Conservation (phyloP, 2,113 vertebrate genomes). For the Cariama cristata region DNA sequence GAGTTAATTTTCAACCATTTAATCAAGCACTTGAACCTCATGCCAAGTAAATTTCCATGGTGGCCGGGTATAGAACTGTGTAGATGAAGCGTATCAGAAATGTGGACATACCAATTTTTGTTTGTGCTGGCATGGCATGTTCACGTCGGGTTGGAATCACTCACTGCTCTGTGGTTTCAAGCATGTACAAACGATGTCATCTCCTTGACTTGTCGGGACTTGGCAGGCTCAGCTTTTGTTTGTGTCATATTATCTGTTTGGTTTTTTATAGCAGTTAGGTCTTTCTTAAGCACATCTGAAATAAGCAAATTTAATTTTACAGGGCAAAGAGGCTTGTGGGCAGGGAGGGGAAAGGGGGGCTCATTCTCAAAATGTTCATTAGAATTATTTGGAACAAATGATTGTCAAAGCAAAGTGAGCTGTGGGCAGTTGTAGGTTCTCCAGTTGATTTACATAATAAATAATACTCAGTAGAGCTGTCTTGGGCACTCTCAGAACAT, state of each 20-base stretch:
- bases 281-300: background rate
- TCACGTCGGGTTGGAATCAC: background rate
- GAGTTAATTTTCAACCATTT: background rate
- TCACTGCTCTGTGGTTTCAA: background rate
- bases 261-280: background rate
- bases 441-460: background rate
- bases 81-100: background rate
- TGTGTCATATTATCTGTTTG: background rate
- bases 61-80: background rate
- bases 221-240: background rate
- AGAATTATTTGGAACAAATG: background rate
- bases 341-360: background rate
- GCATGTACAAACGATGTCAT: background rate
- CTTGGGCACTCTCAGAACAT: background rate
- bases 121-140: background rate
- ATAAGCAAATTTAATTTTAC: background rate
- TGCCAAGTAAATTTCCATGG: background rate
- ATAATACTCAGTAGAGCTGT: background rate
- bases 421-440: background rate
- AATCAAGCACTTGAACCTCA: background rate
- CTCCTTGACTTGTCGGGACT: background rate
- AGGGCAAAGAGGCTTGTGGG: background rate
- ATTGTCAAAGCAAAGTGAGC: background rate
- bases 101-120: background rate
- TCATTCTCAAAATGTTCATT: background rate